Evolutionary conservation across 2,888 invertebrate genomes (phyloP).

Genomic region (Marronus borbonicus): DNA sequence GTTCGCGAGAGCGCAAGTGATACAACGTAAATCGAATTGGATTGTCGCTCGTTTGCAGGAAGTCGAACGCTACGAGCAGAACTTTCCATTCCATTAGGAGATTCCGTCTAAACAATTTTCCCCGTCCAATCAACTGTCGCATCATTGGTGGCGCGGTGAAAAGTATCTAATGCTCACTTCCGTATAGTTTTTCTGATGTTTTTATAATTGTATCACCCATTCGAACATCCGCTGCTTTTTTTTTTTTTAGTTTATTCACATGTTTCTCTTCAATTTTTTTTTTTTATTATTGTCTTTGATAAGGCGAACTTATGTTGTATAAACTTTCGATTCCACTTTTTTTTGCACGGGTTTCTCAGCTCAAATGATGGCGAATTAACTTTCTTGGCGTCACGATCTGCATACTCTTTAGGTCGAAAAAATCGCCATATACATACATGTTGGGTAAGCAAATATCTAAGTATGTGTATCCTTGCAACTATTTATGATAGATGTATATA

Average conservation of each 20-base stretch:
- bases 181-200: neutral
- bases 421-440: neutral
- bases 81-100: constrained; percentile 19
- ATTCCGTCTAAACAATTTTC: constrained; percentile 32
- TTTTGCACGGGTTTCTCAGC: too few species aligned
- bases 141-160: neutral
- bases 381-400: constrained; percentile 33
- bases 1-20: neutral
- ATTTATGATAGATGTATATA: neutral
- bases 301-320: too few species aligned
- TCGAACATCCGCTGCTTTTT: neutral
- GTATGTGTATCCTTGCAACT: neutral
- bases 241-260: neutral
- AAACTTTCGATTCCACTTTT: too few species aligned
- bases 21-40: constrained; percentile 7
- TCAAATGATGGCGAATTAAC: constrained; percentile 2
- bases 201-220: neutral
- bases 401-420: constrained; percentile 24
- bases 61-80: constrained; percentile 7
- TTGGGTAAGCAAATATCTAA: too few species aligned
- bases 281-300: too few species aligned
- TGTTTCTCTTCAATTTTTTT: neutral
- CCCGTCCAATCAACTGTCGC: neutral
- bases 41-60: constrained; percentile 7
- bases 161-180: constrained; percentile 16